Evolutionary conservation across 2,888 invertebrate genomes (phyloP).

Genomic region (Protodeltote pygarga): DNA sequence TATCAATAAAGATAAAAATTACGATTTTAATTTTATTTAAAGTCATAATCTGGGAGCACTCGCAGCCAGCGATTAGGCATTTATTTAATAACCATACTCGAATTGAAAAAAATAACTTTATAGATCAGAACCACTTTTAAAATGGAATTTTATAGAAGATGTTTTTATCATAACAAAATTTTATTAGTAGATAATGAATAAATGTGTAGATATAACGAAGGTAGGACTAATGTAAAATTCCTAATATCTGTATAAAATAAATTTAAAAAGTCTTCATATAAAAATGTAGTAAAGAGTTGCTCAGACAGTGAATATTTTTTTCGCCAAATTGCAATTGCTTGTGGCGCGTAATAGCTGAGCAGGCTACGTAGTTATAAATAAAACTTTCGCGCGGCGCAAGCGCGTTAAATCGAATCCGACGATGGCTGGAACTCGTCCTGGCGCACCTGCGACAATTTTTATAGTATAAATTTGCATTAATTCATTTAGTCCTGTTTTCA

Average conservation of each 20-base stretch:
- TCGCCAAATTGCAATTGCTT: slow-evolving; percentile 38
- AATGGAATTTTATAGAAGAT: slow-evolving; percentile 1
- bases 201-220: too few species aligned
- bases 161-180: slow-evolving; percentile 1
- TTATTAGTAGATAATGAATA: neutral
- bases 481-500: slow-evolving; percentile 86
- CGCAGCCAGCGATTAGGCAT: slow-evolving; percentile 31
- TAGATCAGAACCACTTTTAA: slow-evolving; percentile 21
- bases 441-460: slow-evolving; percentile 87
- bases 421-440: slow-evolving; percentile 82
- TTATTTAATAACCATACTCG: slow-evolving; percentile 36
- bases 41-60: slow-evolving; percentile 47
- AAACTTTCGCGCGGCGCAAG: slow-evolving; percentile 79
- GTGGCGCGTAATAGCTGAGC: slow-evolving; percentile 66
- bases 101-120: slow-evolving; percentile 41
- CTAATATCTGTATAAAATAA: neutral
- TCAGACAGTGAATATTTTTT: slow-evolving; percentile 25
- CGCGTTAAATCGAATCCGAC: slow-evolving; percentile 84
- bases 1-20: slow-evolving; percentile 56
- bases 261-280: neutral
- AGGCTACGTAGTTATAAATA: slow-evolving; percentile 77
- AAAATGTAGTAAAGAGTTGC: neutral
- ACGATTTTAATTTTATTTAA: slow-evolving; percentile 59
- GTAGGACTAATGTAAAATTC: slow-evolving; percentile 5
- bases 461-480: slow-evolving; percentile 87